These are phyloP conservation scores for Coenonympha glycerion DNA, from an alignment of 2,888 invertebrate species.

Conservation along the genomic window DNA sequence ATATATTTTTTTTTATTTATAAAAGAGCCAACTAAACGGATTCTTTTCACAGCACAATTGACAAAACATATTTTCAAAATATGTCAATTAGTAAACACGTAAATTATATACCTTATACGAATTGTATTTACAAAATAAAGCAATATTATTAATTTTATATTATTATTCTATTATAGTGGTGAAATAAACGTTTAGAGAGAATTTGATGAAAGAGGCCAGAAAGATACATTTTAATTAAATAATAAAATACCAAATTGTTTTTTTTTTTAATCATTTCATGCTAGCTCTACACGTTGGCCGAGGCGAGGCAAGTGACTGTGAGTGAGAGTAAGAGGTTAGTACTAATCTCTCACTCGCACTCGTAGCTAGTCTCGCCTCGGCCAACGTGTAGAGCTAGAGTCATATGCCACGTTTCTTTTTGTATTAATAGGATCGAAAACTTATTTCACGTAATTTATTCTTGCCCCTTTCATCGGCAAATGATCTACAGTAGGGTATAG, in stretches of 20 bases:
- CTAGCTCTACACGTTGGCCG: no score
- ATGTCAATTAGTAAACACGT: conserved; percentile 72
- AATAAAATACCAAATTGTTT: not conserved
- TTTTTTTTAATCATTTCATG: no score
- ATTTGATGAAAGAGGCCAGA: conserved; percentile 29
- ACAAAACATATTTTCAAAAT: conserved; percentile 76
- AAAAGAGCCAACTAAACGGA: conserved; percentile 51
- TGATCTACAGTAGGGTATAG: no score
- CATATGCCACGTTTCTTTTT: no score
- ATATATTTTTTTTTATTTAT: conserved; percentile 18
- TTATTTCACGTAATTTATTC: not conserved
- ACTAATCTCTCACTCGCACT: no score
- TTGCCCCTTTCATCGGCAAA: conserved; percentile 27
- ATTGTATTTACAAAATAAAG: conserved; percentile 74
- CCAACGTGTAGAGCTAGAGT: no score
- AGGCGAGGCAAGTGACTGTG: no score
- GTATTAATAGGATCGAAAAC: no score
- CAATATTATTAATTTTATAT: conserved; percentile 55
- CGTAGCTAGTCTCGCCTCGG: no score
- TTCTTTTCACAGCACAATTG: conserved; percentile 72
- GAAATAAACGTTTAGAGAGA: conserved; percentile 39
- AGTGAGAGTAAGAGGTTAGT: no score
- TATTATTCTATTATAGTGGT: conserved; percentile 47
- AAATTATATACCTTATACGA: conserved; percentile 67
- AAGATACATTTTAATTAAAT: not conserved